Evolutionary conservation across 2,113 vertebrate genomes (phyloP), one percentile per base, ranked within the genome.

Genomic region (Paedocypris sp.): DNA sequence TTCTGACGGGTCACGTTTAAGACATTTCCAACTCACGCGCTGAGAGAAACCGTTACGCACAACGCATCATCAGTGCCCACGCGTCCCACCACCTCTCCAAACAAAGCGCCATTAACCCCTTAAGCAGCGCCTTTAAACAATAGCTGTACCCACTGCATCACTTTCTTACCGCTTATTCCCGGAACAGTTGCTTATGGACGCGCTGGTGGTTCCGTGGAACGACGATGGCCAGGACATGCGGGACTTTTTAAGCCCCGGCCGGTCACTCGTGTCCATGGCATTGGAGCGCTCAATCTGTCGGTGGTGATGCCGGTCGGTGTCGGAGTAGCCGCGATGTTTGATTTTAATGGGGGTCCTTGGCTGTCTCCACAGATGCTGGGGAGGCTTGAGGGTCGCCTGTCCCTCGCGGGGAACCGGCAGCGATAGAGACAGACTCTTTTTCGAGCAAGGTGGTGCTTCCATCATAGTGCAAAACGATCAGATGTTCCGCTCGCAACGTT

Each of bases 211-310:
- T 68, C 92, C 89, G 16, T 93, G 94, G 69, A 94, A 90, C 31
- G 94, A 95, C 41, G 91, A 94, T 11, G 94, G 94, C 92, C 94
- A 97, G 49, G 94, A 97, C 93, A 94, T 91, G 51, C 91, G 91
- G 52, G 90, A 88, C 57, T 89, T 91, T 61, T 88, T 89, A 60
- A 97, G 82, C 28, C 93, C 93, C 1, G 90, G 93, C 69, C 93
- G 82, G 82, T 94, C 91, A 70, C 90, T 83, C 46, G 89, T 89
- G 75, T 97, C 93, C 84, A 97, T 82, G 72, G 93, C 93, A 72
- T 97, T 88, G 1, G 92, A 89, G 61, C 94, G 88, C 73, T 95
- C 92, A 60, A 97, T 96, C 75, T 86, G 90, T 74, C 89, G 89
- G 75, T 86, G 76, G 66, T 85, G 78, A 41, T 82, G 82, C 64